phyloP scores from a whole-genome alignment of 2,888 invertebrate genomes.

The Phyllotreta cruciferae region DNA sequence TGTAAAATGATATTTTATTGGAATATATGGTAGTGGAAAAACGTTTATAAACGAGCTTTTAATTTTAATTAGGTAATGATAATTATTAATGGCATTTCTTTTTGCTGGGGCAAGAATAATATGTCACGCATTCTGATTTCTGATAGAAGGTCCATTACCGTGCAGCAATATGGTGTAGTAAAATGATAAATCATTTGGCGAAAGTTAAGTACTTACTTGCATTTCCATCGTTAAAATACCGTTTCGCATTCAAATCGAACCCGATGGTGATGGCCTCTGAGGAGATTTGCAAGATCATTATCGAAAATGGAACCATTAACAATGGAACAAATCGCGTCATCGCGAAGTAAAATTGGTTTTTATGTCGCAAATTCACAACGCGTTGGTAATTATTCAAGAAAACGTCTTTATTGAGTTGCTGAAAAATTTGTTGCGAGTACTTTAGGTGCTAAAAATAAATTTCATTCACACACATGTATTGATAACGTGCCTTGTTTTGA shows the following conservation, averaged over 20 bases:
- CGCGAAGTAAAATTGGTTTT: too few relatives aligned
- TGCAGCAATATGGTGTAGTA: slow-evolving; percentile 29
- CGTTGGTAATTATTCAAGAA: too few relatives aligned
- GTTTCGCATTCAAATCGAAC: slow-evolving; percentile 26
- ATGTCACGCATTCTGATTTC: slow-evolving; percentile 19
- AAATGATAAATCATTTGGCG: slow-evolving; percentile 28
- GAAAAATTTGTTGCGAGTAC: too few relatives aligned
- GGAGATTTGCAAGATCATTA: slow-evolving; percentile 23
- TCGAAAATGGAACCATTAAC: slow-evolving; percentile 17
- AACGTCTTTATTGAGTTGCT: too few relatives aligned
- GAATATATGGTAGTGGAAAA: too few relatives aligned
- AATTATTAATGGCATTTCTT: background rate
- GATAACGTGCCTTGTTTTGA: too few relatives aligned
- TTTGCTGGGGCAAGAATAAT: slow-evolving; percentile 14
- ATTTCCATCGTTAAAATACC: slow-evolving; percentile 36
- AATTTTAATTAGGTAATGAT: background rate
- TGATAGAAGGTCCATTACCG: slow-evolving; percentile 18
- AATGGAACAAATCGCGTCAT: background rate
- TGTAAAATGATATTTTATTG: too few relatives aligned
- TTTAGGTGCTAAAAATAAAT: too few relatives aligned
- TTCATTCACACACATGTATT: too few relatives aligned
- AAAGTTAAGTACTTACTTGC: slow-evolving; percentile 23
- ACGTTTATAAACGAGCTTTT: slow-evolving; percentile 6
- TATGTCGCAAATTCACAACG: too few relatives aligned
- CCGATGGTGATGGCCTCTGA: slow-evolving; percentile 13